Conservation (phyloP, 2,888 invertebrate genomes). For the Rotaria socialis region DNA sequence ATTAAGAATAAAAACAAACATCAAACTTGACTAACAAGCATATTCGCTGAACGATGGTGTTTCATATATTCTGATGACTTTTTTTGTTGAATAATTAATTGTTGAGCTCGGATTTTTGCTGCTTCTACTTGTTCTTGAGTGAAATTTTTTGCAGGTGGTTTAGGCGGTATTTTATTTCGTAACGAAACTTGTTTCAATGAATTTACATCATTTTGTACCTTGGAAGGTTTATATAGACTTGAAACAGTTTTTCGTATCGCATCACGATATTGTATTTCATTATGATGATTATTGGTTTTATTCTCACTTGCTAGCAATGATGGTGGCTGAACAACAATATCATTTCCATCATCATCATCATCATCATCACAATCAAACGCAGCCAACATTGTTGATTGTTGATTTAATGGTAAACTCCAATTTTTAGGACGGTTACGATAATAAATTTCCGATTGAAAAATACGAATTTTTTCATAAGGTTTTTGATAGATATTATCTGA, state of each 20-base stretch:
- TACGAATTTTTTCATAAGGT: constrained; percentile 34
- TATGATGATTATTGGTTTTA: not conserved
- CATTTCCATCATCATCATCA: not conserved
- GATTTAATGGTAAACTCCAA: constrained; percentile 28
- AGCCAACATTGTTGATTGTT: constrained; percentile 4
- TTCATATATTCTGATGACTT: not conserved
- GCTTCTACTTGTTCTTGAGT: constrained; percentile 19
- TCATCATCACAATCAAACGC: too few species aligned
- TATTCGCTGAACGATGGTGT: not conserved
- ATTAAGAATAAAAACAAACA: not conserved
- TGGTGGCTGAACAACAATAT: not conserved
- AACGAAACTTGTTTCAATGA: not conserved
- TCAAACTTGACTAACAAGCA: constrained; percentile 12
- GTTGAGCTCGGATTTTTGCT: not conserved
- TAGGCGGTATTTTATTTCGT: not conserved
- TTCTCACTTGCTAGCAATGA: not conserved
- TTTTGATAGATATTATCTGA: not conserved
- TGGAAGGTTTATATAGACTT: not conserved
- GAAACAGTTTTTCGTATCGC: not conserved
- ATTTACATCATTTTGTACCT: not conserved
- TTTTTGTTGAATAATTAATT: not conserved
- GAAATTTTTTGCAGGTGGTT: not conserved
- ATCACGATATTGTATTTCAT: constrained; percentile 31
- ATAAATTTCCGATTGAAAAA: constrained; percentile 33
- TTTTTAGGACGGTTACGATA: not conserved